Evolutionary conservation across 2,888 invertebrate genomes (phyloP).

Genomic region (Tuberolachnus salignus): DNA sequence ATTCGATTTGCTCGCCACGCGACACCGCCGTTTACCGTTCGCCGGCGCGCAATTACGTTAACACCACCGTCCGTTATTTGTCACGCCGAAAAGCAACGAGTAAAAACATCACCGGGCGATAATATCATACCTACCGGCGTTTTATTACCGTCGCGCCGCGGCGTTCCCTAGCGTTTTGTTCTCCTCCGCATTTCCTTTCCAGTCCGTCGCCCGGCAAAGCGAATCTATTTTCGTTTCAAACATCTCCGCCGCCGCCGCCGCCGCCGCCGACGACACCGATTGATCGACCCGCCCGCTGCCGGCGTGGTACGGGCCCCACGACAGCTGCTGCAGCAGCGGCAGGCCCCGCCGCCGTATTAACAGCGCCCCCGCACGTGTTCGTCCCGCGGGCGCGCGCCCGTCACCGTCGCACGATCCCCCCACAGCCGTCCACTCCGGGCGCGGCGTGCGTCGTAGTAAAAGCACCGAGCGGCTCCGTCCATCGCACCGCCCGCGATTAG

Average conservation of each 20-base stretch:
- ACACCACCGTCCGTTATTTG: neutral
- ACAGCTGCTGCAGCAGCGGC: too few relatives aligned
- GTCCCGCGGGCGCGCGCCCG: neutral
- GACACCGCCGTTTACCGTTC: neutral
- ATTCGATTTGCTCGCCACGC: neutral
- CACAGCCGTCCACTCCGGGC: neutral
- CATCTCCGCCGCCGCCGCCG: neutral
- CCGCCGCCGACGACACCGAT: neutral
- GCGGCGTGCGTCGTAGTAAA: too few relatives aligned
- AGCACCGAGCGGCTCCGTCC: too few relatives aligned
- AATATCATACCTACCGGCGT: too few relatives aligned
- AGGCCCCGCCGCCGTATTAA: neutral
- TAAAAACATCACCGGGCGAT: too few relatives aligned
- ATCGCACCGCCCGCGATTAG: too few relatives aligned
- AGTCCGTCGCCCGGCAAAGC: neutral
- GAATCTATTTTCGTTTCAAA: neutral
- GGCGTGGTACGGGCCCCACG: neutral
- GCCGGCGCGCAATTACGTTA: neutral
- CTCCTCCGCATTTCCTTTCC: too few relatives aligned
- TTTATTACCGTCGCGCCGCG: too few relatives aligned
- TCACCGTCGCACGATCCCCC: neutral
- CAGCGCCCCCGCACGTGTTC: neutral
- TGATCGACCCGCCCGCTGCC: conserved; percentile 3
- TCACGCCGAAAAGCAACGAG: too few relatives aligned
- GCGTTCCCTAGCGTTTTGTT: too few relatives aligned